Evolutionary conservation across 2,797 vertebrate genomes (phyloP), one percentile per base, ranked within the genome.

Genomic region (Eulemur mongoz): DNA sequence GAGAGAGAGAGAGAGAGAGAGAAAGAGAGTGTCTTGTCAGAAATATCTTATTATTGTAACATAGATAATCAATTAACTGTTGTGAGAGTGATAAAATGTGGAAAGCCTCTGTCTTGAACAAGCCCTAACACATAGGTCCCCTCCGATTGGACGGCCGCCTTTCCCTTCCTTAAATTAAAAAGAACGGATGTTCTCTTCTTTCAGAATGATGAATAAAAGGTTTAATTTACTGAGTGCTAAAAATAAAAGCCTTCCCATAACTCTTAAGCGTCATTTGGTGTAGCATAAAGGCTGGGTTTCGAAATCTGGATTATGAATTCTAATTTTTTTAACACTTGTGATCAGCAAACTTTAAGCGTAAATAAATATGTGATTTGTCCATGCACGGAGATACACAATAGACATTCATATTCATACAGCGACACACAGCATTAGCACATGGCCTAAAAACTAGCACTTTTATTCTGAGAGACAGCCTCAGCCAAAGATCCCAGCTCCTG

Each of bases 141-240:
- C 17, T 50, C 32, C 0, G 83, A 89, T 50, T 73, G 95, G 43
- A 96, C 17, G 38, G 73, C 57, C 96, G 83, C 79, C 73, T 38
- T 78, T 87, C 73, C 54, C 83, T 45, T 82, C 59, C 79, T 89
- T 95, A 89, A 65, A 96, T 83, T 72, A 92, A 76, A 91, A 70
- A 91, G 88, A 89, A 48, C 8, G 85, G 38, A 95, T 88, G 75
- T 78, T 94, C 90, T 61, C 73, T 81, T 83, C 86, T 82, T 97
- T 90, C 82, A 95, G 85, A 85, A 95, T 95, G 75, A 96, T 89
- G 96, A 97, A 93, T 92, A 85, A 35, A 95, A 96, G 85, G 79
- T 69, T 97, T 97, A 89, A 96, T 98, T 98, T 95, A 89, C 45
- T 91, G 72, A 82, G 84, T 92, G 91, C 82, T 75, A 98, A 97